phyloP scores from a whole-genome alignment of 2,797 vertebrate species.

The Myotis findleyi region DNA sequence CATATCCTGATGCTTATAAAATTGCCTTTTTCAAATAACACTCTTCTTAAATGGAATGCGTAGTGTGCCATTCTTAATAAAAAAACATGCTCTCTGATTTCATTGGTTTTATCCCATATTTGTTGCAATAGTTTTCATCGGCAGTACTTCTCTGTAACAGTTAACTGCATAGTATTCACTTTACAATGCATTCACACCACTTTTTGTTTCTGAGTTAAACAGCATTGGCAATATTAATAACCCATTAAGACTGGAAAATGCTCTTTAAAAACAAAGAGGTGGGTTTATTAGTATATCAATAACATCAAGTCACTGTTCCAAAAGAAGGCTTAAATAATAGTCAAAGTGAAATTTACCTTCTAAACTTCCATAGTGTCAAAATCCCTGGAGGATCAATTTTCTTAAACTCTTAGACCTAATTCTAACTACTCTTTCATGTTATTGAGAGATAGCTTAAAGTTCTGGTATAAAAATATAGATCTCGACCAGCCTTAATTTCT shows the following conservation, averaged over 20 bases:
- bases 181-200: background rate
- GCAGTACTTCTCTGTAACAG: constrained; percentile 3
- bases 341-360: constrained; percentile 40
- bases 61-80: constrained; percentile 76
- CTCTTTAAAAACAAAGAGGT: constrained; percentile 36
- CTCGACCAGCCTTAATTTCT: background rate
- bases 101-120: constrained; percentile 70
- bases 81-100: constrained; percentile 78
- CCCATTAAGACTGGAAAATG: background rate
- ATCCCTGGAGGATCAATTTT: background rate
- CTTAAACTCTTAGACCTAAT: background rate
- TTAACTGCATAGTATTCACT: background rate
- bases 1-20: constrained; percentile 74
- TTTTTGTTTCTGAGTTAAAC: constrained; percentile 55
- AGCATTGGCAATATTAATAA: constrained; percentile 56
- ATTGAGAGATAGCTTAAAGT: background rate
- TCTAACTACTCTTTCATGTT: background rate
- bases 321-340: constrained; percentile 45
- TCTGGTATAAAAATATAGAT: background rate
- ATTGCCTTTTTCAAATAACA: constrained; percentile 81
- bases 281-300: constrained; percentile 17
- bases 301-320: constrained; percentile 68
- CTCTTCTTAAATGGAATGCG: constrained; percentile 77
- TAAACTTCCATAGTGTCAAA: background rate
- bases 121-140: constrained; percentile 67